A percentile compares a stretch with the other conserved stretches of the same genome.
These are phyloP conservation scores for Tachycineta bicolor DNA, from an alignment of 2,113 vertebrate species.

Conservation along the genomic window DNA sequence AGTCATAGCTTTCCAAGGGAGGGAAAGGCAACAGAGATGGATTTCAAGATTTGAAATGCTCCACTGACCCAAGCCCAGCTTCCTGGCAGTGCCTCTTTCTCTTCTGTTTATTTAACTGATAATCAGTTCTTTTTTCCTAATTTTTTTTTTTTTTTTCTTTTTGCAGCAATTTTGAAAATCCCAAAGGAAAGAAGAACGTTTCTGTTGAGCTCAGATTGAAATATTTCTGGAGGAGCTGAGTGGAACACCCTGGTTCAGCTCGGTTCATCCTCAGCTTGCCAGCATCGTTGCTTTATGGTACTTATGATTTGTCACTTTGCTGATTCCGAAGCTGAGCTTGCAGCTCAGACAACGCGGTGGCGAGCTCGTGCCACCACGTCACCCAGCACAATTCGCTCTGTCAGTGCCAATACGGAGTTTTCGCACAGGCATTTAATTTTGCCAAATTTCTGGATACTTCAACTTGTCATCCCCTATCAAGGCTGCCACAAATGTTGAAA, in stretches of 20 bases:
- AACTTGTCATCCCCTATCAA: not conserved
- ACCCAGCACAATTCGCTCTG: not conserved
- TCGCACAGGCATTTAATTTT: not conserved
- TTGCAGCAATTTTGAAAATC: not conserved
- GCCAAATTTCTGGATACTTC: not conserved
- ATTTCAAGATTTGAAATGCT: not conserved
- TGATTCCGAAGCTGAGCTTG: not conserved
- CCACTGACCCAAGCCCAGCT: not conserved
- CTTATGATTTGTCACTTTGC: not conserved
- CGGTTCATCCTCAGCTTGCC: not conserved
- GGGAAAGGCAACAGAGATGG: not conserved
- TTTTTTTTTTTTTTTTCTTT: not conserved
- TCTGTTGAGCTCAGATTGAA: not conserved
- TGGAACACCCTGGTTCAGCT: not conserved
- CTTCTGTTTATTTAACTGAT: not conserved
- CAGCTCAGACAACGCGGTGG: rapidly evolving
- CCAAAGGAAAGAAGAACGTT: rapidly evolving
- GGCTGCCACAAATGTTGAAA: not conserved
- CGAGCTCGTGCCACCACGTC: not conserved
- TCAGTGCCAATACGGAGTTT: not conserved
- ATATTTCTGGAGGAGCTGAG: not conserved
- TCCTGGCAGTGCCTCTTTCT: not conserved
- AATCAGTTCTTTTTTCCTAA: not conserved
- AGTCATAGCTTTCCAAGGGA: not conserved
- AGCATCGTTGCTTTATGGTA: not conserved